A percentile compares a stretch with the other conserved stretches of the same genome.
These are phyloP conservation scores for Aleiodes leptofemur DNA, from an alignment of 2,888 invertebrate genomes.

Conservation along the genomic window DNA sequence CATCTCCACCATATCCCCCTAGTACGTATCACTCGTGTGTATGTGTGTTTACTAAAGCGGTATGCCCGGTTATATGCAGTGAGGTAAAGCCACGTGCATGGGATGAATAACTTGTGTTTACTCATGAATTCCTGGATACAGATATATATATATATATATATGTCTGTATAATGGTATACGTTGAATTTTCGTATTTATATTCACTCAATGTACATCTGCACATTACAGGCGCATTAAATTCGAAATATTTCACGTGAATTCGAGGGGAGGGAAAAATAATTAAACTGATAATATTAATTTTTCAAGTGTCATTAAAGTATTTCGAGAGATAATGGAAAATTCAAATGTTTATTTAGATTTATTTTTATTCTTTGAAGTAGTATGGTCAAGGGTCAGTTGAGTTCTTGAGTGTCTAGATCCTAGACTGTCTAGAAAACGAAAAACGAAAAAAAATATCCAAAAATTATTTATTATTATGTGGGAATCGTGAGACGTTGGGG, in stretches of 20 bases:
- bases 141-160: too few species aligned
- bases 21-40: not conserved
- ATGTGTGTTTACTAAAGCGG: slow-evolving; percentile 65
- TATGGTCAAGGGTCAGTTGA: too few species aligned
- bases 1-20: slow-evolving; percentile 53
- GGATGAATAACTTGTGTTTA: slow-evolving; percentile 72
- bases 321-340: too few species aligned
- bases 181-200: slow-evolving; percentile 30
- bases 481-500: too few species aligned
- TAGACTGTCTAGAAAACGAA: too few species aligned
- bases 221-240: slow-evolving; percentile 24
- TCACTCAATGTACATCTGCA: slow-evolving; percentile 17
- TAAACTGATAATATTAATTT: too few species aligned
- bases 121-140: slow-evolving; percentile 60
- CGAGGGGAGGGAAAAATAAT: not conserved
- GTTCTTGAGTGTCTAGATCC: too few species aligned
- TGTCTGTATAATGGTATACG: slow-evolving; percentile 4
- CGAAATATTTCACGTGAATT: slow-evolving; percentile 9
- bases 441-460: too few species aligned
- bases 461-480: too few species aligned
- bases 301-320: too few species aligned
- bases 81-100: slow-evolving; percentile 43
- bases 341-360: too few species aligned
- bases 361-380: too few species aligned
- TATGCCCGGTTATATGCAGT: slow-evolving; percentile 41